phyloP scores from a whole-genome alignment of 2,113 vertebrate species.

The Xenus cinereus region DNA sequence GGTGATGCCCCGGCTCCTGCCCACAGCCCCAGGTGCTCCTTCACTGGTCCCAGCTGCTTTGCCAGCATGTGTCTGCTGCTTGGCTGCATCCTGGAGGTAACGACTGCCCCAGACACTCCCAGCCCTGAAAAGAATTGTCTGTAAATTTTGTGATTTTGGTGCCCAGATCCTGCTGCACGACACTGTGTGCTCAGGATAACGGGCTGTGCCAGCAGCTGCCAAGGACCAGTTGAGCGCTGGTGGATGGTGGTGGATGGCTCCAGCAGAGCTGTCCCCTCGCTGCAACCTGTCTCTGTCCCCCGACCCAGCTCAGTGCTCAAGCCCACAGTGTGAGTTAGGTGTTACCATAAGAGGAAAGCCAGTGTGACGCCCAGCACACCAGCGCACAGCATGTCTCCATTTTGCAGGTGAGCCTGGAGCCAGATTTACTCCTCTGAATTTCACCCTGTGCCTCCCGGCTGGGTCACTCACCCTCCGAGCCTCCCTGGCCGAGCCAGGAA shows the following conservation, averaged over 20 bases:
- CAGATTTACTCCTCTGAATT: neutral
- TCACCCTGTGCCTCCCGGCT: accelerated
- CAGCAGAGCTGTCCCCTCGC: too few species aligned
- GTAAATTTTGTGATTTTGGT: neutral
- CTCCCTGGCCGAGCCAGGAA: neutral
- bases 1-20: neutral
- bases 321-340: accelerated
- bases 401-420: neutral
- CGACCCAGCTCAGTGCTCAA: neutral
- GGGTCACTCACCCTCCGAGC: neutral
- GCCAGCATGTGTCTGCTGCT: accelerated
- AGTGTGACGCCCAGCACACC: too few species aligned
- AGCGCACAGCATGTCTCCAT: accelerated
- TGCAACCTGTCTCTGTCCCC: too few species aligned
- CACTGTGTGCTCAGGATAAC: accelerated
- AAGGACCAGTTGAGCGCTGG: accelerated
- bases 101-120: accelerated
- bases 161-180: neutral
- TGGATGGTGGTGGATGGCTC: accelerated
- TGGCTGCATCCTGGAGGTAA: accelerated
- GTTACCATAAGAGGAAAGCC: accelerated
- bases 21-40: neutral
- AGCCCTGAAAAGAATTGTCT: neutral
- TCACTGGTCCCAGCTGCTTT: neutral
- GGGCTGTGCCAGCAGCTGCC: too few species aligned